phyloP scores from a whole-genome alignment of 2,797 vertebrate genomes.

The Muscicapa comitata region DNA sequence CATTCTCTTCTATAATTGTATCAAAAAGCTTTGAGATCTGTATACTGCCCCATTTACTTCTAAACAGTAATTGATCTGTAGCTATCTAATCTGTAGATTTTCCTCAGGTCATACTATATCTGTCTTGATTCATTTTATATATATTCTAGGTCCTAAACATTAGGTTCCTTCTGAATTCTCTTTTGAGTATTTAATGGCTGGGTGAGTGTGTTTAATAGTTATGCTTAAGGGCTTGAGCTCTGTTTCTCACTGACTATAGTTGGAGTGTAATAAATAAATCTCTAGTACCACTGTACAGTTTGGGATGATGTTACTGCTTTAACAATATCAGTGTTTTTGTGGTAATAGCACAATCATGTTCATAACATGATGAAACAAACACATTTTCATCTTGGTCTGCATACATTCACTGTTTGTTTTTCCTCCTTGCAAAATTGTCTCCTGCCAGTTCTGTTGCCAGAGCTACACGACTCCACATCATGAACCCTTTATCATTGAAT shows the following conservation, averaged over 20 bases:
- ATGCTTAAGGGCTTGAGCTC: neutral
- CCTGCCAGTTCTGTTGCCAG: neutral
- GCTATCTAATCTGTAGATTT: neutral
- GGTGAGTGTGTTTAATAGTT: neutral
- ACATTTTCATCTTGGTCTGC: neutral
- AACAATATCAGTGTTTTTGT: neutral
- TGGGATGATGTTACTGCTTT: neutral
- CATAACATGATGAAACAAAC: neutral
- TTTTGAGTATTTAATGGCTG: neutral
- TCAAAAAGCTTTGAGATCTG: neutral
- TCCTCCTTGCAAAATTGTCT: neutral
- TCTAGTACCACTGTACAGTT: neutral
- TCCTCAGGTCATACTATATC: neutral
- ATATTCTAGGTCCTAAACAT: neutral
- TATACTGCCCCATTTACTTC: neutral
- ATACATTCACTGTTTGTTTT: neutral
- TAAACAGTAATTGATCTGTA: neutral
- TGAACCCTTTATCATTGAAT: rapidly evolving
- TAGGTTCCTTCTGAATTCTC: neutral
- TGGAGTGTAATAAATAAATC: neutral
- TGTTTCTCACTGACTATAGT: neutral
- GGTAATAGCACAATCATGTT: neutral
- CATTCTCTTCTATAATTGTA: neutral
- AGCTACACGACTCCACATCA: neutral
- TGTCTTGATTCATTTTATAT: neutral